Percentiles rank a stretch among this genome's conserved stretches.
Conservation (phyloP, 2,888 invertebrate genomes). For the Lamellibrachia columna region DNA sequence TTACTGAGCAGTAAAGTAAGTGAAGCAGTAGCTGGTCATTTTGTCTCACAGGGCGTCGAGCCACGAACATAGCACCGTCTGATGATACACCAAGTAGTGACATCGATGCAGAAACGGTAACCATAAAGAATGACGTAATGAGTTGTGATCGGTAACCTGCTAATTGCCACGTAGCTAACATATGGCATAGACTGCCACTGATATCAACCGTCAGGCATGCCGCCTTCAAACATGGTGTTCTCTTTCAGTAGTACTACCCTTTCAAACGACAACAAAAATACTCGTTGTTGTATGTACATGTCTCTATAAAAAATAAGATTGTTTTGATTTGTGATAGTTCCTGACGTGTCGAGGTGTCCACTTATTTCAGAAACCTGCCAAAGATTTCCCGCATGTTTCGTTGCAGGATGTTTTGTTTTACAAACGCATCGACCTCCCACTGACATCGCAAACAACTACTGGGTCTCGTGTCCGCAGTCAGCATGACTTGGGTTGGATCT, state of each 20-base stretch:
- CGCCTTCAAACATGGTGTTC: neutral
- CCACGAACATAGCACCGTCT: too few species aligned
- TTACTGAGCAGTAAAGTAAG: too few species aligned
- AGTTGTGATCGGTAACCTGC: neutral
- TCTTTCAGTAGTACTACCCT: neutral
- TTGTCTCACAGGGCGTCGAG: too few species aligned
- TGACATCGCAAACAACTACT: neutral
- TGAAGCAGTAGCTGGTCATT: too few species aligned
- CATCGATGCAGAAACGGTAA: too few species aligned
- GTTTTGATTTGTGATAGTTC: too few species aligned
- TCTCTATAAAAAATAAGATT: neutral
- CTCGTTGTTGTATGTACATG: neutral
- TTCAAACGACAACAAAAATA: neutral
- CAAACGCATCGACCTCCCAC: neutral
- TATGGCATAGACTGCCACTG: neutral
- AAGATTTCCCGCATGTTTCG: neutral
- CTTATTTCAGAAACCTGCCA: too few species aligned
- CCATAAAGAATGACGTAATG: too few species aligned
- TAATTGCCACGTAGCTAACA: neutral
- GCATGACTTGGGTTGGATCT: neutral
- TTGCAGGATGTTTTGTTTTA: neutral
- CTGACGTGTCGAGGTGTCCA: too few species aligned
- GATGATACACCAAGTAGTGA: too few species aligned
- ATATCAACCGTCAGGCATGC: neutral
- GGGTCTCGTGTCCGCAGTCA: neutral